A percentile compares a stretch with the other conserved stretches of the same genome.
Conservation (phyloP, 2,113 vertebrate genomes). For the Morone chrysops region DNA sequence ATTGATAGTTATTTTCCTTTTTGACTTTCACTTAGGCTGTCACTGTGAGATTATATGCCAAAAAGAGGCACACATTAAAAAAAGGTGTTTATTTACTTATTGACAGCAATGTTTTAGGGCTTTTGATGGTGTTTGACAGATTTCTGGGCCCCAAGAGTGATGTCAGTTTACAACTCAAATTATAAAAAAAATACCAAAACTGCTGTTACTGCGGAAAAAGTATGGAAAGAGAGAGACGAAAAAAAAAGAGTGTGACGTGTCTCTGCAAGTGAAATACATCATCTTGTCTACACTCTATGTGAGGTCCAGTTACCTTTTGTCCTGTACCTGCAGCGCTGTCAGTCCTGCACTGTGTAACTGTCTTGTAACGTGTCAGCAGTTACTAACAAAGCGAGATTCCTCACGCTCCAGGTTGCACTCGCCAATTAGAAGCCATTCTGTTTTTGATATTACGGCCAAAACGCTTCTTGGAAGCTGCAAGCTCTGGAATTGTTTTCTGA, state of each 20-base stretch:
- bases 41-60: not conserved
- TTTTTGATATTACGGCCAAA: constrained; percentile 35
- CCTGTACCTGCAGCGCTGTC: constrained; percentile 30
- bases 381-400: constrained; percentile 31
- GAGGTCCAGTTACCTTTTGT: constrained; percentile 40
- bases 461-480: constrained; percentile 24
- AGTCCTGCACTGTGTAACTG: constrained; percentile 46
- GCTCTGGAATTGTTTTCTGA: constrained; percentile 14
- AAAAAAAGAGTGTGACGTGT: constrained; percentile 4
- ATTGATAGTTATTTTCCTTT: constrained; percentile 26
- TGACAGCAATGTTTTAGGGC: not conserved
- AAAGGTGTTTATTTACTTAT: constrained; percentile 5
- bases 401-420: constrained; percentile 33
- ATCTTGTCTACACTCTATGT: not conserved
- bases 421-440: constrained; percentile 53
- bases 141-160: not conserved
- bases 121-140: not conserved
- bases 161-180: constrained; percentile 20
- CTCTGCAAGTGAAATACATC: constrained; percentile 1
- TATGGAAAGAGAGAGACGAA: constrained; percentile 3
- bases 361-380: constrained; percentile 17
- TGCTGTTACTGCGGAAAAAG: constrained; percentile 15
- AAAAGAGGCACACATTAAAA: not conserved
- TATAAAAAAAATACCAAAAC: not conserved
- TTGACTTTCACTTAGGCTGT: constrained; percentile 6